Base-by-base conservation (phyloP, 1,140 invertebrate genomes). In the Odontomachus brunneus region DNA sequence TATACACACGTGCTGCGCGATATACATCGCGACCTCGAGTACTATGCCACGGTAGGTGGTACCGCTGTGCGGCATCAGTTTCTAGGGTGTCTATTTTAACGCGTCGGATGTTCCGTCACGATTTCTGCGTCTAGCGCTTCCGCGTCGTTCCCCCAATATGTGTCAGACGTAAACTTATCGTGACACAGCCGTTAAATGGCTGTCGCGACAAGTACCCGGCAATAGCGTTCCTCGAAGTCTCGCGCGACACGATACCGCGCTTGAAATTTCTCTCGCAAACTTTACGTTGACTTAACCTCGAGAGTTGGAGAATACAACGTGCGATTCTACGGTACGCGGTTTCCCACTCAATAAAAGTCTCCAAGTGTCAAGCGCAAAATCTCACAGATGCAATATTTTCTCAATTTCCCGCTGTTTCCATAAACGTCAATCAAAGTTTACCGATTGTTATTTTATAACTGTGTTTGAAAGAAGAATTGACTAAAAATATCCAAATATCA, bases 21-120 rank as follows among this genome's bases (percentile, higher is more conserved):
- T 48, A 62, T 65, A 82, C 76, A 59, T 60, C 60, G 51, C 71
- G 38, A 59, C 57, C 78, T 85, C 86, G 78, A 73, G 73, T 83
- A 85, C 57, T 60, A 44, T 33, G 51, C 49, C 55, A 48, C 49
- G 57, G 44, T 84, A 82, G 83, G 24, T 55, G 67, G 76, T 49
- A 62, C 57, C 24, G 55, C 63, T 29, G 57, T 29, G 57, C 82
- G 48, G 19, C 72, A 29, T 55, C 66, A 48, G 67, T 65, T 85
- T 84, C 83, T 75, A 76, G 86, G 67, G 65, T 88, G 69, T 90
- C 89, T 91, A 91, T 91, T 91, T 91, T 90, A 88, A 89, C 71
- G 57, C 88, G 78, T 86, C 83, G 81, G 72, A 89, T 84, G 67
- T 86, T 62, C 74, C 83, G 66, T 83, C 78, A 88, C 84, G 51